phyloP scores from a whole-genome alignment of 2,888 invertebrate species.

The Helobdella robusta region DNA sequence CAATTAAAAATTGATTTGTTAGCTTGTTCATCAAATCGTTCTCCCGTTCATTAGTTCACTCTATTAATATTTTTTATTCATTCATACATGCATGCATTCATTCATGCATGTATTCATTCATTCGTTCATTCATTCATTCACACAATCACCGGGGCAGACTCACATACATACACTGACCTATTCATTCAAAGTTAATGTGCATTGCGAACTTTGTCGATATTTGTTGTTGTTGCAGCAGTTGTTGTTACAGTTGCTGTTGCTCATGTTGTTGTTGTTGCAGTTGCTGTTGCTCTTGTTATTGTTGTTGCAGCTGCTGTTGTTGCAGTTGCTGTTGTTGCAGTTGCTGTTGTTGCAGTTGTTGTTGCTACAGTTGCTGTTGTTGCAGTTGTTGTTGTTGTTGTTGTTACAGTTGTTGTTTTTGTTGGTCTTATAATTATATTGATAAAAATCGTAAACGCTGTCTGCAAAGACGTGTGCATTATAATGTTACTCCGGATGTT shows the following conservation, averaged over 20 bases:
- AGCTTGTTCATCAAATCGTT: too few species aligned
- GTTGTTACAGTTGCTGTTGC: neutral
- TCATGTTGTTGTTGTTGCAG: slow-evolving; percentile 6
- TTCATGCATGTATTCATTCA: neutral
- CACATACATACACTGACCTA: slow-evolving; percentile 17
- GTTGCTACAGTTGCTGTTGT: neutral
- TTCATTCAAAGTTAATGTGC: too few species aligned
- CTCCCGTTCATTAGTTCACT: too few species aligned
- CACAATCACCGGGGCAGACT: slow-evolving; percentile 6
- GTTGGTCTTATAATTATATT: neutral
- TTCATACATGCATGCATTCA: neutral
- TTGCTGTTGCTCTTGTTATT: slow-evolving; percentile 9
- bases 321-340: neutral
- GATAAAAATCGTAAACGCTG: too few species aligned
- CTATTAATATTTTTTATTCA: too few species aligned
- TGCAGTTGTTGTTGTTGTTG: neutral
- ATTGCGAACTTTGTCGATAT: too few species aligned
- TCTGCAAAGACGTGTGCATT: too few species aligned
- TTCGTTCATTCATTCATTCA: slow-evolving; percentile 12
- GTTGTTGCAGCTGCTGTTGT: neutral
- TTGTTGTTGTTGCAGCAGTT: neutral
- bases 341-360: neutral
- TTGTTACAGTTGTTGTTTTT: neutral
- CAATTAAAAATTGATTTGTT: too few species aligned
- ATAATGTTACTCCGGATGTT: too few species aligned